Conservation (phyloP, 2,113 vertebrate species). For the Sapayoa aenigma region DNA sequence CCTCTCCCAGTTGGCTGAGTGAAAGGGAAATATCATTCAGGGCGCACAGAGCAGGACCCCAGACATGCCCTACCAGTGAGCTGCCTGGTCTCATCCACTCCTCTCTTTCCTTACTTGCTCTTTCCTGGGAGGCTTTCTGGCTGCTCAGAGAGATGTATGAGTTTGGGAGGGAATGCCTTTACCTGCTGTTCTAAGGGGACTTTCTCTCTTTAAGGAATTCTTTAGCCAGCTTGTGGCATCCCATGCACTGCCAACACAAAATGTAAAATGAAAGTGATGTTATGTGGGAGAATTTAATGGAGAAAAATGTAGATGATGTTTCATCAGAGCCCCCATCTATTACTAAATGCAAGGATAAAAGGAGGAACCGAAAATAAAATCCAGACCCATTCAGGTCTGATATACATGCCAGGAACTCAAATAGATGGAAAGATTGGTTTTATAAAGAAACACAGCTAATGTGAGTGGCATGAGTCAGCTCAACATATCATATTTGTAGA, state of each 20-base stretch:
- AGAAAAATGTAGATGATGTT: not conserved
- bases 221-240: not conserved
- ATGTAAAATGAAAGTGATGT: not conserved
- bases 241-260: not conserved
- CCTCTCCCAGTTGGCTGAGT: not conserved
- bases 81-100: not conserved
- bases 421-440: not conserved
- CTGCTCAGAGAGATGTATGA: not conserved
- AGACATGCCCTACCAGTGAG: not conserved
- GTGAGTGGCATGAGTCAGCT: conserved; percentile 2
- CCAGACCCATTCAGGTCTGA: not conserved
- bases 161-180: not conserved
- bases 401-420: not conserved
- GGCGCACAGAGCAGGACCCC: not conserved
- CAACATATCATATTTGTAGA: not conserved
- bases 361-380: not conserved
- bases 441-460: not conserved
- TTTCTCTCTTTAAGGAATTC: not conserved
- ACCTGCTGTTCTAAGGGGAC: not conserved
- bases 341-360: not conserved
- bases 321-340: not conserved
- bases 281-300: not conserved
- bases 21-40: not conserved
- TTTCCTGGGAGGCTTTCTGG: rapidly evolving
- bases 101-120: not conserved